Conservation (phyloP, 2,797 vertebrate genomes). For the Sebastiscus tertius region DNA sequence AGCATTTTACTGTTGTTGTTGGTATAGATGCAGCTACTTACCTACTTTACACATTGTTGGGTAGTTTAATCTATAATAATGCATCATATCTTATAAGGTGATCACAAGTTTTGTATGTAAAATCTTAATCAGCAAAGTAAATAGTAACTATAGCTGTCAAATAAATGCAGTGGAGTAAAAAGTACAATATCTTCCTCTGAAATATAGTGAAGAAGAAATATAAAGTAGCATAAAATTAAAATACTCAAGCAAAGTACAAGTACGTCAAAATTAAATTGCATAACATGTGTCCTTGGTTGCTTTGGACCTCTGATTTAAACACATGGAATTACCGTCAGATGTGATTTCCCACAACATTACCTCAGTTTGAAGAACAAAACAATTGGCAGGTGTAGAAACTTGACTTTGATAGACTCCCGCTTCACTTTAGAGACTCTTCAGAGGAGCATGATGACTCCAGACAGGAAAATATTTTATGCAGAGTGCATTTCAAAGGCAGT, state of each 20-base stretch:
- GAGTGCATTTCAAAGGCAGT: constrained; percentile 40
- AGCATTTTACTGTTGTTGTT: not conserved
- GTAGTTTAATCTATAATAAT: not conserved
- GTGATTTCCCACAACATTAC: not conserved
- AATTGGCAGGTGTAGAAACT: not conserved
- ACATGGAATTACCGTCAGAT: not conserved
- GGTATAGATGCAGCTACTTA: not conserved
- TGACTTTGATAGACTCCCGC: not conserved
- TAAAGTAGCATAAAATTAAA: not conserved
- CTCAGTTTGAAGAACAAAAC: not conserved
- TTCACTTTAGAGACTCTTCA: not conserved
- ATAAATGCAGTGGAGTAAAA: not conserved
- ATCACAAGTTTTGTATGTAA: not conserved
- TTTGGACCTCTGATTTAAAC: not conserved
- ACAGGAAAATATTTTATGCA: constrained; percentile 33
- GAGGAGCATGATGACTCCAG: constrained; percentile 2
- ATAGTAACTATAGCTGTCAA: not conserved
- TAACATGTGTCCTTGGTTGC: not conserved
- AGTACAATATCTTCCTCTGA: not conserved
- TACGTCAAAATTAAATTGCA: too few relatives aligned
- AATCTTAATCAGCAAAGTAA: not conserved
- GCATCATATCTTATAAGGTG: not conserved
- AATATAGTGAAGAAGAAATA: not conserved
- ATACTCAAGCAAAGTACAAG: not conserved
- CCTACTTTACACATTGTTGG: not conserved